These are phyloP conservation scores for Dermochelys coriacea DNA, from an alignment of 2,797 vertebrate genomes.

Conservation along the genomic window DNA sequence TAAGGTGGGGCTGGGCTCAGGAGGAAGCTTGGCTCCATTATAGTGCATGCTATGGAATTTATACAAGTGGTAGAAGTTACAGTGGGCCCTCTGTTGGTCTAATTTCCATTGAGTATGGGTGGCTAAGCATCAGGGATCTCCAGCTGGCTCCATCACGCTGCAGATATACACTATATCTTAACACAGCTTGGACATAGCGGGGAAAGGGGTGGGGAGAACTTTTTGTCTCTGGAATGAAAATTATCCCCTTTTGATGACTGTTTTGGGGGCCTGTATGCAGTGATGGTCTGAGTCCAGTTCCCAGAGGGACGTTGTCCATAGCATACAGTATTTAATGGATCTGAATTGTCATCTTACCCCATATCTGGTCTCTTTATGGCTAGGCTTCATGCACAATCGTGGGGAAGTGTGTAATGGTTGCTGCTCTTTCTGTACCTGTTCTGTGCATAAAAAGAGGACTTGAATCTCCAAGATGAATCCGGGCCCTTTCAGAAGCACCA, in stretches of 20 bases:
- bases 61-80: neutral
- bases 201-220: neutral
- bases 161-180: neutral
- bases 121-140: neutral
- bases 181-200: neutral
- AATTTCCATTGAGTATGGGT: neutral
- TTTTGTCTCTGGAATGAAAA: neutral
- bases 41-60: neutral
- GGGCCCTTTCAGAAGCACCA: neutral
- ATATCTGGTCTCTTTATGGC: neutral
- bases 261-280: neutral
- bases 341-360: neutral
- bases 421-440: neutral
- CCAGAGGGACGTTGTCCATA: neutral
- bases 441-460: neutral
- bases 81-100: neutral
- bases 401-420: neutral
- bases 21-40: neutral
- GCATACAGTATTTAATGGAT: neutral
- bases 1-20: neutral
- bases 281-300: neutral
- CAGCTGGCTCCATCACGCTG: neutral
- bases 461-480: neutral
- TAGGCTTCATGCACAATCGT: neutral
- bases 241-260: neutral